phyloP scores from a whole-genome alignment of 2,113 vertebrate genomes.

The Onychostruthus taczanowskii region DNA sequence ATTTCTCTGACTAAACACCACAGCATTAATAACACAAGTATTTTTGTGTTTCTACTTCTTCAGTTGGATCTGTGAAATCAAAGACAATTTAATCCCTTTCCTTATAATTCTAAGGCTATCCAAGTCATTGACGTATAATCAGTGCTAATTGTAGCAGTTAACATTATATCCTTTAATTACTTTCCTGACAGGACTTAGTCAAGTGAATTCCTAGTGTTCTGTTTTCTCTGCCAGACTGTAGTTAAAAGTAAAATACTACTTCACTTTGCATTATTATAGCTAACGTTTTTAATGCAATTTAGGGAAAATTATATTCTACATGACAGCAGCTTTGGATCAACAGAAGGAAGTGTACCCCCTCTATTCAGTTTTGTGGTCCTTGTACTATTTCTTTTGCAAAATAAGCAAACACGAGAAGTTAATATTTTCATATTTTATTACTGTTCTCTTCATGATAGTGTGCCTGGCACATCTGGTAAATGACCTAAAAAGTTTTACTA shows the following conservation, averaged over 20 bases:
- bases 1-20: neutral
- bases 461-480: neutral
- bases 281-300: neutral
- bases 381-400: neutral
- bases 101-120: neutral
- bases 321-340: neutral
- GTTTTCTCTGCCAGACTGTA: neutral
- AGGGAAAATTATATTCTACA: neutral
- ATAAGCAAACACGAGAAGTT: neutral
- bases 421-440: neutral
- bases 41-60: neutral
- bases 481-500: neutral
- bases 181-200: neutral
- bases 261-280: neutral
- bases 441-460: neutral
- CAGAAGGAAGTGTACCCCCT: neutral
- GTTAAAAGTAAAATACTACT: neutral
- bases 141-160: neutral
- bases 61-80: neutral
- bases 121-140: neutral
- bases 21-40: neutral
- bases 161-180: neutral
- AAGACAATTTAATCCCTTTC: neutral
- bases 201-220: neutral
- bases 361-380: neutral